Base-by-base conservation (phyloP, 1,140 invertebrate genomes). In the Bombus difficillimus region DNA sequence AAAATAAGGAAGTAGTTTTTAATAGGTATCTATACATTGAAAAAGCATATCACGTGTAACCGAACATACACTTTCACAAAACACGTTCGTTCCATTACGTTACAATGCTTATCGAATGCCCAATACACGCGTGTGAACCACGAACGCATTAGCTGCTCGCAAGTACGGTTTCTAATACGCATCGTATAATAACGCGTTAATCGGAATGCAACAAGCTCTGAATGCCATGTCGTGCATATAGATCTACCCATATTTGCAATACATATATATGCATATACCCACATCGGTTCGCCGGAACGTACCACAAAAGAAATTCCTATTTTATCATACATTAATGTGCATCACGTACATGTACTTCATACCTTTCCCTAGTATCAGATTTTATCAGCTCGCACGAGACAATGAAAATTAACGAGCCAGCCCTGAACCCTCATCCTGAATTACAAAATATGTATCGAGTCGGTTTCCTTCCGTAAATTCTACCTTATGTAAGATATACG, bases 381-480 rank as follows among this genome's bases (percentile, higher is more conserved):
- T 90, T 92, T 91, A 91, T 91, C 90, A 77, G 32, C 62, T 75
- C 69, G 69, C 83, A 88, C 88, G 86, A 91, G 91, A 93, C 89
- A 92, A 92, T 93, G 89, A 89, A 92, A 93, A 93, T 93, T 93
- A 92, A 92, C 87, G 88, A 90, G 91, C 82, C 83, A 90, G 92
- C 92, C 92, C 91, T 87, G 81, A 90, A 93, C 92, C 92, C 91
- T 86, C 88, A 82, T 82, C 71, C 53, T 37, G 43, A 62, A n/a
- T 62, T 62, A 53, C 1, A 53, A 53, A 53, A 53, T 53, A 53
- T 53, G 28, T 62, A 62, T 62, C 59, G 59, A 13, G 28, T 10
- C 25, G 3, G 28, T 12, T 62, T 62, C 28, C 59, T n/a, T n/a
- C 59, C 59, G 59, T n/a, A 13, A 62, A 25, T 22, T 28, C 43